Base-by-base conservation (phyloP, 2,888 invertebrate genomes). In the Myopa testacea region DNA sequence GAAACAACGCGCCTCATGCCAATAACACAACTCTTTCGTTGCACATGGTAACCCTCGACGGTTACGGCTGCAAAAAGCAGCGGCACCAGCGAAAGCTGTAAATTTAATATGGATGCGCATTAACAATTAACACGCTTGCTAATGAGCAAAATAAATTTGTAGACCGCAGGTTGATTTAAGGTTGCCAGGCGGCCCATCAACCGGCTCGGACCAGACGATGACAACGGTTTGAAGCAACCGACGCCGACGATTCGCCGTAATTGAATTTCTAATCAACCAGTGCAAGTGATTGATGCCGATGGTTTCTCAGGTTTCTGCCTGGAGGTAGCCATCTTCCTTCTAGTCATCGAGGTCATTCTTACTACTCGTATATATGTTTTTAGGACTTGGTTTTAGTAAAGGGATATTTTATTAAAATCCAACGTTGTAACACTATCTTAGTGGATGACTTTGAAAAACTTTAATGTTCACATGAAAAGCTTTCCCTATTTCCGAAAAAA, bases 61-160 rank as follows among this genome's bases (percentile, higher is more conserved):
- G 55, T 52, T 55, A 4, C n/a, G n/a, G 38, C 40, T 65, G 10
- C 38, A 65, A n/a, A 40, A 67, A 67, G 16, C 38, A 50, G 63
- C 63, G 40, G 62, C 40, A 40, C 34, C 16, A 58, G 12, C 38
- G 19, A 68, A 69, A 72, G 73, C 68, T 68, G 68, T 73, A 73
- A 73, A 77, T 77, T 77, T 60, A 77, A 68, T 73, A 60, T 73
- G 60, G 73, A 77, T 45, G 73, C 73, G 73, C 73, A 77, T 77
- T 73, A 73, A 77, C 68, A 77, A 77, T 77, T 77, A 73, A 77
- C 77, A 73, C 73, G 50, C 68, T 73, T 73, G 73, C 77, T 73
- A 77, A 77, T 77, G 73, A 77, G 68, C 60, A 77, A 73, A 68
- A 77, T 69, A 73, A 69, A 75, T 75, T 75, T 75, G n/a, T 69